Base-by-base conservation (phyloP, 1,140 invertebrate species). In the Euschistus heros region DNA sequence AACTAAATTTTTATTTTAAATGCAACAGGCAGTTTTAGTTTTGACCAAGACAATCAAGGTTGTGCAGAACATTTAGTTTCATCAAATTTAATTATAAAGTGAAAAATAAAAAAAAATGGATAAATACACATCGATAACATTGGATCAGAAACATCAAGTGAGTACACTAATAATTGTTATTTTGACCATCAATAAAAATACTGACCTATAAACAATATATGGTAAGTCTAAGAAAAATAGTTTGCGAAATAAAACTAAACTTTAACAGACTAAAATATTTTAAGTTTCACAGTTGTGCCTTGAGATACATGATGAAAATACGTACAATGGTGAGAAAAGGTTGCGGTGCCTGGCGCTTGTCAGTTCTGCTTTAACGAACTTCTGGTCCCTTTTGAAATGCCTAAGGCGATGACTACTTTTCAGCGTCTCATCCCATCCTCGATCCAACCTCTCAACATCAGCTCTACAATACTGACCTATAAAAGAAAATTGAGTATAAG, bases 361-460 rank as follows among this genome's bases (percentile, higher is more conserved):
- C 13, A 83, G 71, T 69, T 82, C 80, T 50, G 73, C 71, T 66
- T 79, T 82, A 71, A 80, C 77, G 70, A 77, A 76, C 68, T 76
- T 77, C 72, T 82, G 81, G 70, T 76, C 77, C 69, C 75, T 73
- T 66, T 78, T 75, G 66, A 82, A 76, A 69, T 75, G 78, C 73
- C 75, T 75, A 68, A 81, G 80, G 74, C 71, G 75, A 72, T 74
- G 76, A 17, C 78, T 75, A 22, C 78, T 75, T 74, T 71, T 73
- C 26, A 52, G 64, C 65, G 74, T 74, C 61, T 80, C 77, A 68
- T 73, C 76, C 72, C 79, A 75, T 69, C 77, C 74, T 68, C 75
- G 75, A 69, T 80, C 79, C 73, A 82, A 70, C 67, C 77, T 77
- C 73, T 79, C 80, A 68, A 81, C 77, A 74, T 82, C 80, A 71